phyloP scores from a whole-genome alignment of 1,140 invertebrate species.

The Drosophila repleta region DNA sequence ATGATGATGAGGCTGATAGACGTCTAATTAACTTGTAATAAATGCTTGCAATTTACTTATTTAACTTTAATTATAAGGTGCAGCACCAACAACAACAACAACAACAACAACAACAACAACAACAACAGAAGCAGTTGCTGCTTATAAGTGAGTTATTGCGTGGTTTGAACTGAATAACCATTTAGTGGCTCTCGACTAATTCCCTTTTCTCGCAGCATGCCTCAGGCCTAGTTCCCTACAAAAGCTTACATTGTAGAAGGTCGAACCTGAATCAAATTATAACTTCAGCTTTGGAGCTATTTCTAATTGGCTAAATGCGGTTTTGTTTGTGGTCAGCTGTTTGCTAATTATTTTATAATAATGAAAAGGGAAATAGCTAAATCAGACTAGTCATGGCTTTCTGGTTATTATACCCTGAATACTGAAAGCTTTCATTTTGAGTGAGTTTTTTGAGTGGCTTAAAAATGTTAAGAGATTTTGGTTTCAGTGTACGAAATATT shows the following conservation, averaged over 20 bases:
- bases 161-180: conserved; percentile 28
- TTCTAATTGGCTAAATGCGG: neutral
- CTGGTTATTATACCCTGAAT: no score
- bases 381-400: no score
- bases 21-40: conserved; percentile 82
- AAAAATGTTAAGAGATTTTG: no score
- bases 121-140: conserved; percentile 39
- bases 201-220: neutral
- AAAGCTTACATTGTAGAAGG: neutral
- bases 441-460: no score
- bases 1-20: conserved; percentile 76
- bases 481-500: no score
- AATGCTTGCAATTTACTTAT: conserved; percentile 80
- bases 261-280: neutral
- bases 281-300: neutral
- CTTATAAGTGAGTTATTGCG: conserved; percentile 64
- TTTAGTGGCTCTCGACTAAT: neutral
- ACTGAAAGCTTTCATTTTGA: no score
- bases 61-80: conserved; percentile 76
- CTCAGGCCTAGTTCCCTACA: neutral
- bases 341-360: neutral
- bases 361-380: no score
- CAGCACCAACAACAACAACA: conserved; percentile 27
- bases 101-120: no score
- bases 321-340: neutral